Conservation (phyloP, 2,888 invertebrate species). For the Chalcis sispes region DNA sequence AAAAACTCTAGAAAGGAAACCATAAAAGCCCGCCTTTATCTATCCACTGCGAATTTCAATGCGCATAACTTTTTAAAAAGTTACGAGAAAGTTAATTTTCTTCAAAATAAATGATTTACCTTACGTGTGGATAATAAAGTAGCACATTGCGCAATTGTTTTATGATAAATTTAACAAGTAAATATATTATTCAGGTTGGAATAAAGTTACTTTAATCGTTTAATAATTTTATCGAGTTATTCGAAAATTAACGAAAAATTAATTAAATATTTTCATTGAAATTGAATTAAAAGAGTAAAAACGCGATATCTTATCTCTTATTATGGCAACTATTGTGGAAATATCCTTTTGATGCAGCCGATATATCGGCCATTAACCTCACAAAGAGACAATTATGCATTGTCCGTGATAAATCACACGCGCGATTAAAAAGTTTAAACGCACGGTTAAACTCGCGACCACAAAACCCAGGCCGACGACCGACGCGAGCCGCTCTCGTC, state of each 20-base stretch:
- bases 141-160: too few species aligned
- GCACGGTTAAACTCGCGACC: neutral
- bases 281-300: too few species aligned
- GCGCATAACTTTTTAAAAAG: conserved; percentile 20
- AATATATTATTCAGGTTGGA: too few species aligned
- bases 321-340: too few species aligned
- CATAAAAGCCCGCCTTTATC: conserved; percentile 37
- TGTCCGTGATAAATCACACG: conserved; percentile 16
- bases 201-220: too few species aligned
- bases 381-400: conserved; percentile 6
- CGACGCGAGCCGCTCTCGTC: neutral
- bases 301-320: too few species aligned
- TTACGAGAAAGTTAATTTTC: neutral
- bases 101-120: conserved; percentile 15
- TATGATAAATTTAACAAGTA: too few species aligned
- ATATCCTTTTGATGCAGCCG: too few species aligned
- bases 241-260: too few species aligned
- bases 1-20: conserved; percentile 36
- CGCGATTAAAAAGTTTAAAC: conserved; percentile 40
- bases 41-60: conserved; percentile 27
- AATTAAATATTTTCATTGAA: too few species aligned
- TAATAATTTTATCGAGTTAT: too few species aligned
- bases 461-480: conserved; percentile 5
- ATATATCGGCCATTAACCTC: conserved; percentile 11
- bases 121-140: neutral